Base-by-base conservation (phyloP, 2,888 invertebrate genomes). In the Pasiphila rectangulata region DNA sequence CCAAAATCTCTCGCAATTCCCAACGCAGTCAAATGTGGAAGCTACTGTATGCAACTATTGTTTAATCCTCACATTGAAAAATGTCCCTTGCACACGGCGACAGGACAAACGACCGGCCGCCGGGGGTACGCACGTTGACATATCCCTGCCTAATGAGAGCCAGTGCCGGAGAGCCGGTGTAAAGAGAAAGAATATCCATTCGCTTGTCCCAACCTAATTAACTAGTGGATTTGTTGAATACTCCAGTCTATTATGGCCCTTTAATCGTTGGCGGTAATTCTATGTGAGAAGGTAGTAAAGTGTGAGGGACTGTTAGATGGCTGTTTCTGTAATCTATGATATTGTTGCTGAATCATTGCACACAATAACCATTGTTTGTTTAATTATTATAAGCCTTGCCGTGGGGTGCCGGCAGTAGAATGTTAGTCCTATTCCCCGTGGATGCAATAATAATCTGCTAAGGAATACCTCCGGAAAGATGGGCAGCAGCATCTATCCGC, bases 141-240 rank as follows among this genome's bases (percentile, higher is more conserved):
- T 75, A 77, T 75, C 61, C 74, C 59, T 64, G 67, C 72, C 68
- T 81, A 80, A 82, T 81, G 79, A 79, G 78, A 67, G 60, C 68
- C 70, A 61, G n/a, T n/a, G n/a, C n/a, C n/a, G n/a, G n/a, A n/a
- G n/a, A n/a, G 64, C 67, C 67, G 69, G 65, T 58, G 68, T 75
- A 79, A 77, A 75, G 78, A 79, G 75, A 76, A 79, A 75, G 72
- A 78, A 75, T 79, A 76, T 69, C 67, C 64, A 78, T 76, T 75
- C 61, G 69, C 67, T 67, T 72, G 73, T 72, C 69, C 62, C 56
- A 44, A 46, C 56, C 69, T 71, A 76, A 78, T 78, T 75, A 78
- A 74, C 69, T 67, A 60, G 63, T 68, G 56, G 64, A 69, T 73
- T 69, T 45, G 47, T 53, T 59, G 49, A 56, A 59, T 59, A 51